A percentile compares a stretch with the other conserved stretches of the same genome.
Evolutionary conservation across 2,113 vertebrate species (phyloP).

Genomic region (Tricholaema leucomelas): DNA sequence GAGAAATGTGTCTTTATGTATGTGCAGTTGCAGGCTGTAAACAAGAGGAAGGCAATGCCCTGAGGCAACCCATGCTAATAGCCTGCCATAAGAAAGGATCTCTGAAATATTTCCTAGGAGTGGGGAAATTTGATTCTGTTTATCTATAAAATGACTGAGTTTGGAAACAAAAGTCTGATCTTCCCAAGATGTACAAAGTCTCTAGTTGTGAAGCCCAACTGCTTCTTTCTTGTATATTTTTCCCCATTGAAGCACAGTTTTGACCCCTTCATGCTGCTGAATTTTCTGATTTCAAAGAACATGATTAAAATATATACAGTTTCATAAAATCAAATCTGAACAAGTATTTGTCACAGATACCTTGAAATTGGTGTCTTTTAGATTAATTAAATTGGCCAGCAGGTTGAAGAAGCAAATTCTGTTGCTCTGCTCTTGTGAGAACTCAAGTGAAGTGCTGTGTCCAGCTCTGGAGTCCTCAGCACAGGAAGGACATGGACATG

Average conservation of each 20-base stretch:
- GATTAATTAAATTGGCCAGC: not conserved
- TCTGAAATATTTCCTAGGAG: not conserved
- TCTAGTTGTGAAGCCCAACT: not conserved
- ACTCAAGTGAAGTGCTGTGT: too few species aligned
- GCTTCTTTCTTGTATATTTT: not conserved
- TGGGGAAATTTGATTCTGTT: not conserved
- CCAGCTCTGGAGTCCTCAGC: too few species aligned
- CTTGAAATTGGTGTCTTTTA: not conserved
- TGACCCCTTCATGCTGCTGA: not conserved
- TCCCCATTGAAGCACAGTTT: not conserved
- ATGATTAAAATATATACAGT: not conserved
- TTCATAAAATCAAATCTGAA: conserved; percentile 2
- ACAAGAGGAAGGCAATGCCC: not conserved
- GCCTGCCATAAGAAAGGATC: not conserved
- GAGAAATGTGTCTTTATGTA: not conserved
- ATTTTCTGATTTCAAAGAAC: not conserved
- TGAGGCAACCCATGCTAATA: not conserved
- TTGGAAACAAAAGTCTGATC: not conserved
- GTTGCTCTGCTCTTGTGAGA: too few species aligned
- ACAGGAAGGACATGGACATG: too few species aligned
- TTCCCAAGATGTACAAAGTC: not conserved
- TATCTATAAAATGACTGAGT: not conserved
- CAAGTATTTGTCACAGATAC: not conserved
- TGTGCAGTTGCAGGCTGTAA: not conserved
- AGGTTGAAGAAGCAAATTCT: too few species aligned